Conservation (phyloP, 2,113 vertebrate species). For the Semnopithecus entellus region DNA sequence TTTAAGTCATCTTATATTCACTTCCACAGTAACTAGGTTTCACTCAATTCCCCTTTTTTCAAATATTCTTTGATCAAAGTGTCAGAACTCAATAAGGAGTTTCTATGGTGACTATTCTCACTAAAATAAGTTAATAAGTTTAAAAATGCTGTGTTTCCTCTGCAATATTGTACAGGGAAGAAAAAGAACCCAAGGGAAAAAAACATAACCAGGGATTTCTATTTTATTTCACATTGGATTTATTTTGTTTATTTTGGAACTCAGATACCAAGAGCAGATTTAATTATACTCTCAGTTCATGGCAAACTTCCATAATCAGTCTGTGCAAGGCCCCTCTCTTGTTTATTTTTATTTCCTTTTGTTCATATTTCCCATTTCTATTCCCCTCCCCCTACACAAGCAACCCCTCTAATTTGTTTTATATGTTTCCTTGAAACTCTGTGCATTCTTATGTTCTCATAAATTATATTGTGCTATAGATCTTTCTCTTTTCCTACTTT, state of each 20-base stretch:
- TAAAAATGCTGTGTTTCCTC: not conserved
- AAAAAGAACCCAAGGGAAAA: not conserved
- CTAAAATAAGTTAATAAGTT: not conserved
- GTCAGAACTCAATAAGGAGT: not conserved
- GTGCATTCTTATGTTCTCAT: not conserved
- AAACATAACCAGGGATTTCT: not conserved
- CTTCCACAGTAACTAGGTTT: not conserved
- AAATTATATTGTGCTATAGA: not conserved
- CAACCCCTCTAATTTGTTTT: not conserved
- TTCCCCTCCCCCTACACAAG: not conserved
- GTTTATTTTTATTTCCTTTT: not conserved
- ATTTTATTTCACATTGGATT: not conserved
- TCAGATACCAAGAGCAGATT: not conserved
- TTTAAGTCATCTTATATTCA: not conserved
- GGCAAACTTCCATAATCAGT: not conserved
- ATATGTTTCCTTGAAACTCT: not conserved
- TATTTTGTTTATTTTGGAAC: not conserved
- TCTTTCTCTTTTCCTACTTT: not conserved
- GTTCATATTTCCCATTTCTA: not conserved
- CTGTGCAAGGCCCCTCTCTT: not conserved
- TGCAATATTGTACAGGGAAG: not conserved
- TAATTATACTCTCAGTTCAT: not conserved
- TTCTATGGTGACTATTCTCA: not conserved
- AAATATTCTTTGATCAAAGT: not conserved
- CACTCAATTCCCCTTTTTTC: not conserved